These are phyloP conservation scores for Rousettus leschenaultii DNA, from an alignment of 2,113 vertebrate species.

Conservation along the genomic window DNA sequence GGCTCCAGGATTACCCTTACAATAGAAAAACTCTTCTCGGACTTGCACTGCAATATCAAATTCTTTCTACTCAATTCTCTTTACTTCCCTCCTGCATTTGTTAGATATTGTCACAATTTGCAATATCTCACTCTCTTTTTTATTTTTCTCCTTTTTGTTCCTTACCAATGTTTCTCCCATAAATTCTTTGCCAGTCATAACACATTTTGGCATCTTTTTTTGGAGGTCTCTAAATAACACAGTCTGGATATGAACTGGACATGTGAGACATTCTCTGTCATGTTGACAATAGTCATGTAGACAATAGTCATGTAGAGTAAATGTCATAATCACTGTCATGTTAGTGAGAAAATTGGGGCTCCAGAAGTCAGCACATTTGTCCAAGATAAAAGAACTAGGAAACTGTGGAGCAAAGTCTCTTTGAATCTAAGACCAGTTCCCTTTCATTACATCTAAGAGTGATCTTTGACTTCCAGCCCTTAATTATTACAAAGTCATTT, in stretches of 20 bases:
- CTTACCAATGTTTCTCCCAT: background rate
- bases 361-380: background rate
- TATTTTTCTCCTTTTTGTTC: background rate
- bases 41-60: background rate
- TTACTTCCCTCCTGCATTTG: background rate
- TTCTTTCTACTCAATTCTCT: background rate
- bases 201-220: background rate
- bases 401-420: background rate
- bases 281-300: background rate
- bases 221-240: background rate
- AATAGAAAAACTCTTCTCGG: background rate
- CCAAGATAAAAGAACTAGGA: background rate
- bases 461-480: background rate
- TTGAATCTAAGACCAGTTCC: background rate
- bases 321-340: background rate
- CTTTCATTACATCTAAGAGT: background rate
- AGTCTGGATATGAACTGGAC: background rate
- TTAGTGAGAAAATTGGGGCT: background rate
- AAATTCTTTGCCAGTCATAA: background rate
- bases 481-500: background rate
- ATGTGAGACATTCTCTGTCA: background rate
- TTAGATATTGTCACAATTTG: background rate
- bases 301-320: background rate
- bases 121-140: background rate
- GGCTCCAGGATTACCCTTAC: background rate